phyloP scores from a whole-genome alignment of 2,113 vertebrate species.

The Willisornis vidua region DNA sequence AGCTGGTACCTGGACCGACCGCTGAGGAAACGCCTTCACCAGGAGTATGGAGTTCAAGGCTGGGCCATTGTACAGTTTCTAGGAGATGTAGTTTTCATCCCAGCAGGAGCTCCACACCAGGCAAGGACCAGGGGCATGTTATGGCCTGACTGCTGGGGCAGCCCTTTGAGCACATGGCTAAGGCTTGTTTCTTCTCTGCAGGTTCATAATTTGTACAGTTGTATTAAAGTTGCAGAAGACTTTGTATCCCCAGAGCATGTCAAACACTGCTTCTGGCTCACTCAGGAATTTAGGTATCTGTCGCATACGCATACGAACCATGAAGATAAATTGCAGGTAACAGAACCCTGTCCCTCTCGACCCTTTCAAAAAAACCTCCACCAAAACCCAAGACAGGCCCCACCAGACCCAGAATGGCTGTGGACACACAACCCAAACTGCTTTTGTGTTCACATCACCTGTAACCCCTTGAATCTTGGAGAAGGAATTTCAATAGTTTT shows the following conservation, averaged over 20 bases:
- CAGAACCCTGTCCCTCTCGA: neutral
- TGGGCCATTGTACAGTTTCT: slow-evolving; percentile 86
- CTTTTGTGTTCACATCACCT: neutral
- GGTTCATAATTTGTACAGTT: slow-evolving; percentile 86
- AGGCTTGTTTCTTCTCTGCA: slow-evolving; percentile 50
- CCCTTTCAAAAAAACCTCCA: neutral
- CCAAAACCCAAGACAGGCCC: neutral
- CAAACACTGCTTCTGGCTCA: slow-evolving; percentile 85
- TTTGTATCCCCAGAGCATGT: slow-evolving; percentile 86
- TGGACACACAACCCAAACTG: neutral
- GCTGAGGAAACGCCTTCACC: slow-evolving; percentile 76
- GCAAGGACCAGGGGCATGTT: slow-evolving; percentile 10
- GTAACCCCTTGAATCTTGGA: neutral
- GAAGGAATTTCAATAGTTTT: neutral
- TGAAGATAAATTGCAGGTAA: slow-evolving; percentile 84
- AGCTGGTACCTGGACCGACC: slow-evolving; percentile 81
- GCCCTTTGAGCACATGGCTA: neutral
- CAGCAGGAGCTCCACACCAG: slow-evolving; percentile 84
- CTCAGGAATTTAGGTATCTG: slow-evolving; percentile 84
- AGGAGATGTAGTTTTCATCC: slow-evolving; percentile 84
- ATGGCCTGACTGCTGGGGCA: neutral
- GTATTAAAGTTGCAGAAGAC: slow-evolving; percentile 86
- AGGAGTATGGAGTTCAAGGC: slow-evolving; percentile 82
- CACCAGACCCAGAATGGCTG: neutral
- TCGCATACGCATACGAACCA: slow-evolving; percentile 84